These are phyloP conservation scores for Guaruba guarouba DNA, from an alignment of 2,113 vertebrate species.

Conservation along the genomic window DNA sequence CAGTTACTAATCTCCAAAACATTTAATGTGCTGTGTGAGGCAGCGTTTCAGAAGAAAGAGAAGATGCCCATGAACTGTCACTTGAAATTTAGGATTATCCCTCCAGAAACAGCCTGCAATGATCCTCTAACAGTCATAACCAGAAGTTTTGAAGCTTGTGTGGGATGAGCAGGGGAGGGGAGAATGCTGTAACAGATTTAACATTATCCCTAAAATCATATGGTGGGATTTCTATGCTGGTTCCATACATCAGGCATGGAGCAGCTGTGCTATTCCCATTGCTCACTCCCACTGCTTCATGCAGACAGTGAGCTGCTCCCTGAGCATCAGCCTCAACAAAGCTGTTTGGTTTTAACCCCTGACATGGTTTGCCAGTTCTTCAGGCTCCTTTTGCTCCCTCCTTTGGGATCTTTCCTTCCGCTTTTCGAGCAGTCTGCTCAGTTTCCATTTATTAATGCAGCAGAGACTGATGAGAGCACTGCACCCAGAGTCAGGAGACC, in stretches of 20 bases:
- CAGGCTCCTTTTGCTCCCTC: not conserved
- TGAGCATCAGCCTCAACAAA: not conserved
- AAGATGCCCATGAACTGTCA: slow-evolving; percentile 23
- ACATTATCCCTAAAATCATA: slow-evolving; percentile 9
- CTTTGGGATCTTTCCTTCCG: not conserved
- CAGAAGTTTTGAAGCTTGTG: slow-evolving; percentile 41
- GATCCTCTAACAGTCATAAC: slow-evolving; percentile 19
- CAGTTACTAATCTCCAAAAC: slow-evolving; percentile 42
- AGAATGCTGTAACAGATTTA: slow-evolving; percentile 37
- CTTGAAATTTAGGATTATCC: slow-evolving; percentile 48
- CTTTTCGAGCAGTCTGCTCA: not conserved
- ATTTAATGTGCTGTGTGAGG: slow-evolving; percentile 34
- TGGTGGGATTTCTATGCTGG: slow-evolving; percentile 25
- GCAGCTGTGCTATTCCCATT: not conserved
- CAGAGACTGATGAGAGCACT: not conserved
- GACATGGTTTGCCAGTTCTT: not conserved
- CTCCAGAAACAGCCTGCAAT: slow-evolving; percentile 5
- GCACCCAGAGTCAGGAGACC: not conserved
- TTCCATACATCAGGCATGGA: not conserved
- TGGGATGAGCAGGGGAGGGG: slow-evolving; percentile 46
- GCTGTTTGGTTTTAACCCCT: fast-evolving
- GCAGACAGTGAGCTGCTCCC: not conserved
- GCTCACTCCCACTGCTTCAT: slow-evolving; percentile 1
- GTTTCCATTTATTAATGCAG: not conserved
- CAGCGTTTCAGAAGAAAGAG: slow-evolving; percentile 12